Base-by-base conservation (phyloP, 1,140 invertebrate genomes). In the Brachystomella parvula region DNA sequence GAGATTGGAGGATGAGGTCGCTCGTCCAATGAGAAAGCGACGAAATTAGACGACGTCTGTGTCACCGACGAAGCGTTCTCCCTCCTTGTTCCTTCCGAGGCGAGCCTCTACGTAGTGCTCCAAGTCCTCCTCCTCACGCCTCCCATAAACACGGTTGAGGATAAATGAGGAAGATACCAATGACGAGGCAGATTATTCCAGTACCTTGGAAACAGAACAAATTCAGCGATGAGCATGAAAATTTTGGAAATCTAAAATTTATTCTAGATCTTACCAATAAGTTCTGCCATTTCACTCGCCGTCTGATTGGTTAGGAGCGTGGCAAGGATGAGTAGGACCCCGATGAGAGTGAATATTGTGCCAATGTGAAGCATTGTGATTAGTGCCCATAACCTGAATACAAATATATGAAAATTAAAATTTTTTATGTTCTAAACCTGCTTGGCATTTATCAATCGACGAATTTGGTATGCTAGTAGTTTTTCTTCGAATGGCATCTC, bases 311-410 rank as follows among this genome's bases (percentile, higher is more conserved):
- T 53, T 6, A 53, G 49, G 6, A 89, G 80, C 2, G 88, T 89
- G 57, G 88, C 89, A 1, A 84, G 86, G 62, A 90, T 78, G n/a
- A 93, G 81, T 75, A 93, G 92, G 12, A 87, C 75, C 1, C 89
- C 89, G 33, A 92, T 83, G 0, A 92, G 87, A 26, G 91, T 80
- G 75, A 93, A 92, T 2, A 92, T 89, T 30, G 91, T 87, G 1
- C 89, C 90, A 63, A 93, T 86, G 76, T 93, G 90, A 56, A 92
- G 82, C 87, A 92, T 90, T 63, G 89, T 89, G 29, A 92, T 86
- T 29, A n/a, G 86, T 88, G 30, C 89, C 88, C 63, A 89, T 88
- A 49, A 88, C 84, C 74, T 86, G 82, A n/a, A n/a, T n/a, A n/a
- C n/a, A n/a, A n/a, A n/a, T n/a, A n/a, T n/a, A n/a, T n/a, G n/a